Evolutionary conservation across 2,888 invertebrate species (phyloP).

Genomic region (Eupelmus urozonus): DNA sequence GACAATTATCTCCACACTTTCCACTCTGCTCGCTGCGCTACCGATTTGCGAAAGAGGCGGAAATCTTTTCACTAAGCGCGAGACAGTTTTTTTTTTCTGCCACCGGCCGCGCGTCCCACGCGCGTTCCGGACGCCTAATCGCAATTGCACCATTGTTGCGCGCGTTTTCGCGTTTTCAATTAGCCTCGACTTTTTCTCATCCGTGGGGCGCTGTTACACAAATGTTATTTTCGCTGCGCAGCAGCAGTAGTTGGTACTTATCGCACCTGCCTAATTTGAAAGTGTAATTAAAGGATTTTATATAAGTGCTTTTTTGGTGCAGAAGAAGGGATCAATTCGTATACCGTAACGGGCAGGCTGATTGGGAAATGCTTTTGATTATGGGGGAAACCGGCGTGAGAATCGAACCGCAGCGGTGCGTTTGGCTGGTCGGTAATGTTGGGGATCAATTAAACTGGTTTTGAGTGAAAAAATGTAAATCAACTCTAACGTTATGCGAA

Average conservation of each 20-base stretch:
- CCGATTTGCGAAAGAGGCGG: constrained; percentile 40
- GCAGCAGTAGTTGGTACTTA: constrained; percentile 9
- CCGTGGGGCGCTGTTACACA: constrained; percentile 39
- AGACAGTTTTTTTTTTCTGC: constrained; percentile 16
- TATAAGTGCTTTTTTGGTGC: constrained; percentile 12
- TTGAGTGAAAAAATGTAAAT: no score
- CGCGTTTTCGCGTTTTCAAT: constrained; percentile 11
- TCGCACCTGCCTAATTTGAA: constrained; percentile 46
- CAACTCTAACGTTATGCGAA: no score
- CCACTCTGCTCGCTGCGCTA: constrained; percentile 4
- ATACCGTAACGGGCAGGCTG: background rate
- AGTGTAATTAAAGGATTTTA: constrained; percentile 42
- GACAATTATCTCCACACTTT: constrained; percentile 30
- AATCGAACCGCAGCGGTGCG: no score
- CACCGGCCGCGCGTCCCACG: constrained; percentile 25
- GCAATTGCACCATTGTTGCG: constrained; percentile 61
- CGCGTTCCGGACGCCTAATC: constrained; percentile 58
- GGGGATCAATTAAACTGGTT: no score
- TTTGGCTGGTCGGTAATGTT: no score
- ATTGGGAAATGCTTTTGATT: background rate
- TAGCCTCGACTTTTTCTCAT: constrained; percentile 59
- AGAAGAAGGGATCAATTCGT: background rate
- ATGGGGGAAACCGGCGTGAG: no score
- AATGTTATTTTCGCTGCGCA: constrained; percentile 58
- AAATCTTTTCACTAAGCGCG: constrained; percentile 34